Percentiles rank a stretch among this genome's conserved stretches.
Conservation (phyloP, 1,140 invertebrate genomes). For the Sycophaga agraensis region DNA sequence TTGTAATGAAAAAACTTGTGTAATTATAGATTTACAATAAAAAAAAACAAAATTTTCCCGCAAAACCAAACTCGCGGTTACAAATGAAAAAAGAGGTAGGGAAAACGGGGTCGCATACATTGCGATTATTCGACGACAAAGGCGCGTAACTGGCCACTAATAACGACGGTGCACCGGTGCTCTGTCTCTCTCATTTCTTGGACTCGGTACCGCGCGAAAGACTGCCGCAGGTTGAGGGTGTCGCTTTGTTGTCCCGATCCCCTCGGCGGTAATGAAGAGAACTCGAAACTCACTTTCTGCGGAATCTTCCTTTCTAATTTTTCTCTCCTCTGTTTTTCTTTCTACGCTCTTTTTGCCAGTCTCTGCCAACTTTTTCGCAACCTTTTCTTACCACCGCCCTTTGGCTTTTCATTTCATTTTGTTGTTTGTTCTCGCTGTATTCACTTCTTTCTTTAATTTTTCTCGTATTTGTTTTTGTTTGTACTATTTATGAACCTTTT, state of each 20-base stretch:
- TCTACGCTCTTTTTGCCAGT: constrained; percentile 2
- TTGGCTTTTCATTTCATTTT: constrained; percentile 1
- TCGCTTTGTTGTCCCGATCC: constrained; percentile 35
- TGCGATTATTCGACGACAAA: no score
- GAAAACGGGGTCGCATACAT: no score
- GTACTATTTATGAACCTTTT: not conserved
- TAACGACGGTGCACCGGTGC: no score
- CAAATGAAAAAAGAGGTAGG: no score
- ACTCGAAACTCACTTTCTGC: constrained; percentile 38
- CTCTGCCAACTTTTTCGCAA: no score
- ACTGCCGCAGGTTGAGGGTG: constrained; percentile 10
- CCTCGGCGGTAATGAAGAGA: constrained; percentile 44
- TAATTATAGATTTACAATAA: no score
- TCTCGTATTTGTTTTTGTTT: constrained; percentile 5
- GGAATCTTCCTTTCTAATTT: constrained; percentile 19
- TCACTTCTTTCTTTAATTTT: no score
- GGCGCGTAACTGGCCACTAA: no score
- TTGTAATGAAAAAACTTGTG: no score
- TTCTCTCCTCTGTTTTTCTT: constrained; percentile 28
- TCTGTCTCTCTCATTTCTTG: not conserved
- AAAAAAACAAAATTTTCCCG: no score
- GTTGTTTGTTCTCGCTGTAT: not conserved
- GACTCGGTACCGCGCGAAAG: no score
- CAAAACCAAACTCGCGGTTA: no score
- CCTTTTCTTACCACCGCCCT: constrained; percentile 13